phyloP scores from a whole-genome alignment of 2,797 vertebrate species.

The Pangasius macronema region DNA sequence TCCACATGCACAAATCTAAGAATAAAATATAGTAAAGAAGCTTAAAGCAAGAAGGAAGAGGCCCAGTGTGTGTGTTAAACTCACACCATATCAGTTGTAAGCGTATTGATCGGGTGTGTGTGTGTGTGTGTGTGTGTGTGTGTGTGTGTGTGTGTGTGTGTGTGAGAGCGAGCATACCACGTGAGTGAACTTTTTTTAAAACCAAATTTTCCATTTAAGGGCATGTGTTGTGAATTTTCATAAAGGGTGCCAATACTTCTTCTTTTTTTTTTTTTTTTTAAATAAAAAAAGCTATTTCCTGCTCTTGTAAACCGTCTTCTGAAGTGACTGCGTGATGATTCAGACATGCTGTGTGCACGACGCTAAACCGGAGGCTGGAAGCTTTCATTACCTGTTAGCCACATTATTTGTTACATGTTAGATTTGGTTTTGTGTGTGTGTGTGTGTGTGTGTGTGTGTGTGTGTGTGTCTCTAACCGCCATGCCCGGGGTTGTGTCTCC shows the following conservation, averaged over 20 bases:
- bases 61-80: not conserved
- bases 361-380: not conserved
- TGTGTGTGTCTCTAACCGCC: not conserved
- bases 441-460: no score
- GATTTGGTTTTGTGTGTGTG: no score
- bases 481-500: not conserved
- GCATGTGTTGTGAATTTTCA: not conserved
- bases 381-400: not conserved
- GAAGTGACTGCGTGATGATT: not conserved
- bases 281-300: not conserved
- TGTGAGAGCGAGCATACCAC: no score
- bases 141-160: no score
- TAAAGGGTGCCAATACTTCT: not conserved
- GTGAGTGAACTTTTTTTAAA: no score
- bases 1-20: not conserved
- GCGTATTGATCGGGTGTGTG: not conserved
- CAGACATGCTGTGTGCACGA: not conserved
- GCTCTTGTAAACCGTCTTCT: not conserved
- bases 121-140: no score
- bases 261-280: no score
- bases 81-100: not conserved
- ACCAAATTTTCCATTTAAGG: no score
- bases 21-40: not conserved
- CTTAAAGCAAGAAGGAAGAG: not conserved
- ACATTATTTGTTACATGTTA: not conserved